These are phyloP conservation scores for Lagopus leucura DNA, from an alignment of 2,113 vertebrate species.

Conservation along the genomic window DNA sequence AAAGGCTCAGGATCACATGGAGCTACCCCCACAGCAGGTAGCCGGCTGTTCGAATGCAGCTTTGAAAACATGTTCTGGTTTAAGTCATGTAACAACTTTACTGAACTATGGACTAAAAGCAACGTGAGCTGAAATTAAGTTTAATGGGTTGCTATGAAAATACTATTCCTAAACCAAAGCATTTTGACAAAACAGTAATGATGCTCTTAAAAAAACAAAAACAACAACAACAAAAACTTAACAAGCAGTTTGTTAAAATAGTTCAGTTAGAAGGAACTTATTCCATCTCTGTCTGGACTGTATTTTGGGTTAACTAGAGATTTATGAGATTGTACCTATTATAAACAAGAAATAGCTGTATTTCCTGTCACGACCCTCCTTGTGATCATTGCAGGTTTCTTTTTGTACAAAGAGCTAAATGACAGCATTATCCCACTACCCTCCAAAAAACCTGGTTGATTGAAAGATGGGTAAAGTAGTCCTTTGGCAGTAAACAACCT, in stretches of 20 bases:
- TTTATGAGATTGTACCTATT: background rate
- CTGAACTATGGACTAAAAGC: background rate
- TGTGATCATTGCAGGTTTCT: background rate
- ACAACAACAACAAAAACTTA: background rate
- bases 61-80: background rate
- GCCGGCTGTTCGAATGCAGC: background rate
- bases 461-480: background rate
- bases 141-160: background rate
- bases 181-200: background rate
- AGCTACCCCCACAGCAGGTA: background rate
- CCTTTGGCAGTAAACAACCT: background rate
- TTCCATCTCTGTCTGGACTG: background rate
- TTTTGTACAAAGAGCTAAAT: background rate
- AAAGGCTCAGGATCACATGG: background rate
- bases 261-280: background rate
- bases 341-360: background rate
- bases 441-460: background rate
- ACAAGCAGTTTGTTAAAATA: background rate
- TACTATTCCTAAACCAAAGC: background rate
- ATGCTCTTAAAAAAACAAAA: background rate
- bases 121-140: background rate
- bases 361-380: background rate
- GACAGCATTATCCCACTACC: background rate
- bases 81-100: background rate
- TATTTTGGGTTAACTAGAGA: background rate